Evolutionary conservation across 2,888 invertebrate genomes (phyloP).

Genomic region (Lepidochitona cinerea): DNA sequence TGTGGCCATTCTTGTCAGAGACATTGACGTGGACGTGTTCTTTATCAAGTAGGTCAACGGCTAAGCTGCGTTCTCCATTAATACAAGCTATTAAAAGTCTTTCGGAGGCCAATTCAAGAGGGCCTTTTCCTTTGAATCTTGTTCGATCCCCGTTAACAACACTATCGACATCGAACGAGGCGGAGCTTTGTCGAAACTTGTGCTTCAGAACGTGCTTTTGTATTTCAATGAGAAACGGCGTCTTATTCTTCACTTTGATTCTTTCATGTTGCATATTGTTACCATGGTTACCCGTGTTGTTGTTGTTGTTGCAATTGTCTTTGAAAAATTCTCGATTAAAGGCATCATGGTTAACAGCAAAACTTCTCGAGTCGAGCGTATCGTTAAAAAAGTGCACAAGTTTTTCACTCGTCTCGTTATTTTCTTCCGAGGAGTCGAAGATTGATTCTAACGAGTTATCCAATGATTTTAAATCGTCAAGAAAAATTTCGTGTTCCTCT

Average conservation of each 20-base stretch:
- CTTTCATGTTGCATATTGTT: conserved; percentile 22
- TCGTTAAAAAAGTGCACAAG: conserved; percentile 54
- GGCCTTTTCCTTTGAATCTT: conserved; percentile 45
- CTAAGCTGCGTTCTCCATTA: conserved; percentile 50
- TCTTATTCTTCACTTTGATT: conserved; percentile 59
- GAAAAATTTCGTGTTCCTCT: conserved; percentile 47
- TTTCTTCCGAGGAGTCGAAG: not conserved
- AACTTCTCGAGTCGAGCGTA: conserved; percentile 56
- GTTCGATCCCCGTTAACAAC: conserved; percentile 50
- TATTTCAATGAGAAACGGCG: conserved; percentile 57
- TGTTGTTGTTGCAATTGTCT: conserved; percentile 13
- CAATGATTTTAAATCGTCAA: conserved; percentile 31
- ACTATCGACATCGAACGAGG: conserved; percentile 52
- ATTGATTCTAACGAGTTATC: not conserved
- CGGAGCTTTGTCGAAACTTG: conserved; percentile 29
- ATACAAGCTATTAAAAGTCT: conserved; percentile 56
- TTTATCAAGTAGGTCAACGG: conserved; percentile 55
- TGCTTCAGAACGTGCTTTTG: conserved; percentile 64
- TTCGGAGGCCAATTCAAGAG: conserved; percentile 58
- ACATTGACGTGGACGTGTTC: conserved; percentile 65
- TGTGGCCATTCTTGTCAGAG: conserved; percentile 62
- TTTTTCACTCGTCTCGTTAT: conserved; percentile 12
- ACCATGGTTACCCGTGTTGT: not conserved
- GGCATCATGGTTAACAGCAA: conserved; percentile 59
- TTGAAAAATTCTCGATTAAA: conserved; percentile 64